Evolutionary conservation across 2,113 vertebrate species (phyloP).

Genomic region (Ptilorrhoa leucosticta): DNA sequence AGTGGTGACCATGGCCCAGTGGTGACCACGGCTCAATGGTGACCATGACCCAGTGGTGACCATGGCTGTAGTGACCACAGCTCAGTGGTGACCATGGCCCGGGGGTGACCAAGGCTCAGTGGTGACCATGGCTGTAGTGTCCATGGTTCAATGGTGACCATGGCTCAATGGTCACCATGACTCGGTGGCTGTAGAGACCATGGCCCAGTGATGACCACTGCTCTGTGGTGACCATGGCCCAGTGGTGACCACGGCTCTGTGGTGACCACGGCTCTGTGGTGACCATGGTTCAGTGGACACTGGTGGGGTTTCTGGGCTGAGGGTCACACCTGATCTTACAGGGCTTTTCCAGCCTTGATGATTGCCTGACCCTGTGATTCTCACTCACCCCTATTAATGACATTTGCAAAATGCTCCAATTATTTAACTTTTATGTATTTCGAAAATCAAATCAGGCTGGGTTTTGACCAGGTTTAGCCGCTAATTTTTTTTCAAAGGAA

Average conservation of each 20-base stretch:
- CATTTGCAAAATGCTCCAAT: not conserved
- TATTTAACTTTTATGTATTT: not conserved
- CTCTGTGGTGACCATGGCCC: not conserved
- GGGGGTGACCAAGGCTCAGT: not conserved
- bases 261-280: not conserved
- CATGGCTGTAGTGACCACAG: not conserved
- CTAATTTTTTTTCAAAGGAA: not conserved
- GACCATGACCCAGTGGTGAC: not conserved
- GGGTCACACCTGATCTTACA: not conserved
- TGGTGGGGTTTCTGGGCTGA: not conserved
- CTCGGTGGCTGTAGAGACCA: not conserved
- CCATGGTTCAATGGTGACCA: not conserved
- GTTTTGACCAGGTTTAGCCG: not conserved
- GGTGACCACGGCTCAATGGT: not conserved
- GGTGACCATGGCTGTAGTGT: not conserved
- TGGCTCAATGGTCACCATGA: rapidly evolving
- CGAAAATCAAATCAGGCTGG: not conserved
- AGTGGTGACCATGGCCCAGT: not conserved
- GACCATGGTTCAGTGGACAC: too few species aligned
- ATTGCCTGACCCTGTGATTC: not conserved
- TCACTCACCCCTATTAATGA: not conserved
- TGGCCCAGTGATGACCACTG: rapidly evolving
- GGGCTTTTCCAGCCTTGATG: not conserved
- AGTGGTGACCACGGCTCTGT: not conserved
- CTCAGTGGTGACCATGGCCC: rapidly evolving